A percentile compares a stretch with the other conserved stretches of the same genome.
phyloP scores from a whole-genome alignment of 2,113 vertebrate genomes.

The Stigmatopora argus region DNA sequence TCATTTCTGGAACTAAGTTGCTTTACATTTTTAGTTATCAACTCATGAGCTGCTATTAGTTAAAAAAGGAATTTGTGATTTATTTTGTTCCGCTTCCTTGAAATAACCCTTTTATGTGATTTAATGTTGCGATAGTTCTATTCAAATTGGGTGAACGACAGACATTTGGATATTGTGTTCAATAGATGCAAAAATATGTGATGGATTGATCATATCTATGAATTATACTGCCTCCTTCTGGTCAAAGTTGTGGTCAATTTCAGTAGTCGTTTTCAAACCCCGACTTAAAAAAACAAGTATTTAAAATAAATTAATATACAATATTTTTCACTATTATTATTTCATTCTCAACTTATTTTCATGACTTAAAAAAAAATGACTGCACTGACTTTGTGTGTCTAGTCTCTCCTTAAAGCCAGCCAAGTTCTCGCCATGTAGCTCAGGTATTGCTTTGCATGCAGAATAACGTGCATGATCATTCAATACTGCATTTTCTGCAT shows the following conservation, averaged over 20 bases:
- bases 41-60: no score
- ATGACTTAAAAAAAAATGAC: neutral
- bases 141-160: no score
- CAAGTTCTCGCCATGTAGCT: constrained; percentile 25
- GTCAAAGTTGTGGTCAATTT: neutral
- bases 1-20: no score
- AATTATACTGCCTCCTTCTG: neutral
- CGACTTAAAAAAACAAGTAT: no score
- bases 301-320: neutral
- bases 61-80: no score
- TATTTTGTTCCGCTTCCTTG: no score
- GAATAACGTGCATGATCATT: constrained; percentile 27
- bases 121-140: no score
- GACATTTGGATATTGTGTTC: no score
- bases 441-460: constrained; percentile 41
- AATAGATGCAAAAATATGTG: no score
- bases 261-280: no score
- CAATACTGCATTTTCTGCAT: neutral
- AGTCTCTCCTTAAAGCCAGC: constrained; percentile 27
- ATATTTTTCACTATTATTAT: neutral
- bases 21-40: no score
- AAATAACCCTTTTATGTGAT: no score
- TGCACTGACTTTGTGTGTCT: constrained; percentile 23
- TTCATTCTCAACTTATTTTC: neutral
- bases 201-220: neutral